Evolutionary conservation across 2,797 vertebrate species (phyloP).

Genomic region (Xiphophorus birchmanni): DNA sequence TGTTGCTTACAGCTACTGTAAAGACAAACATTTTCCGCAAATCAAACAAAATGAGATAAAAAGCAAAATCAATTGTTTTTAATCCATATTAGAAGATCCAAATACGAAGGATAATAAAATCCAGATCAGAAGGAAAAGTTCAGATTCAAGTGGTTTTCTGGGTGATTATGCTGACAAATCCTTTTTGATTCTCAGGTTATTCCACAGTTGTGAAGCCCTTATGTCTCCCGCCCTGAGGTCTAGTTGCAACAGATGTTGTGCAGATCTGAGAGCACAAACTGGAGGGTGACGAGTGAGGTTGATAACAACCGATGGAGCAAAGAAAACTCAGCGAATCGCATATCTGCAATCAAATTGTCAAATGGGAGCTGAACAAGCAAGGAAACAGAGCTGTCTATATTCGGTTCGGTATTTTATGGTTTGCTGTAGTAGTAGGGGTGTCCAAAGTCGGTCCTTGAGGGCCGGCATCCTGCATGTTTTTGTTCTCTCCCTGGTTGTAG

Average conservation of each 20-base stretch:
- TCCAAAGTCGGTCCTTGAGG: too few relatives aligned
- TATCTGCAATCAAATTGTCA: slow-evolving; percentile 1
- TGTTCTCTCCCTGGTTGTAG: too few relatives aligned
- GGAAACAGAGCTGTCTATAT: neutral
- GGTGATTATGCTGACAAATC: slow-evolving; percentile 3
- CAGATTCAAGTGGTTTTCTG: neutral
- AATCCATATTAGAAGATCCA: neutral
- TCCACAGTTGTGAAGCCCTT: slow-evolving; percentile 12
- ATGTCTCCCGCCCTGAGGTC: slow-evolving; percentile 1
- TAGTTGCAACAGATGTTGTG: slow-evolving; percentile 10
- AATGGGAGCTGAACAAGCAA: neutral
- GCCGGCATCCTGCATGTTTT: too few relatives aligned
- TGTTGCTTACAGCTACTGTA: slow-evolving; percentile 22
- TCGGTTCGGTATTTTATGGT: neutral
- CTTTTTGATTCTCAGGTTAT: slow-evolving; percentile 9
- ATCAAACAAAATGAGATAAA: neutral
- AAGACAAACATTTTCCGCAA: neutral
- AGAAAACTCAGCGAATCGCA: neutral
- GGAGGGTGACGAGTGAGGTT: neutral
- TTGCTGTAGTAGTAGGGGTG: neutral
- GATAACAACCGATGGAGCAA: slow-evolving; percentile 2
- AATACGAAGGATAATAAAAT: neutral
- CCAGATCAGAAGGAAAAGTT: neutral
- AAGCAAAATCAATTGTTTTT: neutral
- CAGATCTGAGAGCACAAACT: slow-evolving; percentile 11